Conservation (phyloP, 2,888 invertebrate species). For the Galerucella nymphaeae region DNA sequence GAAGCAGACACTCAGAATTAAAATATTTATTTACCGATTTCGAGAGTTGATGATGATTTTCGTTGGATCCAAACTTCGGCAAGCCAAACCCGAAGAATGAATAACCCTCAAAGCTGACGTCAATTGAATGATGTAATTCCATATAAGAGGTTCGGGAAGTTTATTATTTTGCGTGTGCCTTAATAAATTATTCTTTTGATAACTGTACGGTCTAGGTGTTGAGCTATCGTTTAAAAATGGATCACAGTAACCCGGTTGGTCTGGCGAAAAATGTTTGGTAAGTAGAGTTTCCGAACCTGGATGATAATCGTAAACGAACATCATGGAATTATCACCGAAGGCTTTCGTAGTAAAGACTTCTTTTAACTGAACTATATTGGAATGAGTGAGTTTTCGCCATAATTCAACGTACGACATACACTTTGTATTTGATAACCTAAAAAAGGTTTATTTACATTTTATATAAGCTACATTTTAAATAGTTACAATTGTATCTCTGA, state of each 20-base stretch:
- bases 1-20: too few relatives aligned
- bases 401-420: conserved; percentile 87
- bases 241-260: conserved; percentile 74
- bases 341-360: conserved; percentile 96
- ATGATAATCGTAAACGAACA: conserved; percentile 96
- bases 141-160: conserved; percentile 90
- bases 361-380: conserved; percentile 91
- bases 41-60: conserved; percentile 78
- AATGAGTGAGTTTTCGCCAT: conserved; percentile 96
- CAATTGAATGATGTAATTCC: conserved; percentile 96
- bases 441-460: neutral
- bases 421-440: conserved; percentile 78
- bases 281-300: conserved; percentile 90
- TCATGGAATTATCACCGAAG: conserved; percentile 95
- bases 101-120: conserved; percentile 93
- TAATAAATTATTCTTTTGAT: conserved; percentile 84
- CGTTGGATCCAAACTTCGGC: conserved; percentile 89
- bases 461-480: neutral
- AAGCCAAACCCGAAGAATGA: conserved; percentile 80
- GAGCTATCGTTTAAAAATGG: conserved; percentile 88
- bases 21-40: conserved; percentile 50
- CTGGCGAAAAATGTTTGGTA: conserved; percentile 82
- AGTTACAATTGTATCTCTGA: too few relatives aligned
- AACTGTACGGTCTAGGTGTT: conserved; percentile 82
- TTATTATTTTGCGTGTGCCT: conserved; percentile 77